Base-by-base conservation (phyloP, 2,797 vertebrate genomes). In the Euthynnus affinis region DNA sequence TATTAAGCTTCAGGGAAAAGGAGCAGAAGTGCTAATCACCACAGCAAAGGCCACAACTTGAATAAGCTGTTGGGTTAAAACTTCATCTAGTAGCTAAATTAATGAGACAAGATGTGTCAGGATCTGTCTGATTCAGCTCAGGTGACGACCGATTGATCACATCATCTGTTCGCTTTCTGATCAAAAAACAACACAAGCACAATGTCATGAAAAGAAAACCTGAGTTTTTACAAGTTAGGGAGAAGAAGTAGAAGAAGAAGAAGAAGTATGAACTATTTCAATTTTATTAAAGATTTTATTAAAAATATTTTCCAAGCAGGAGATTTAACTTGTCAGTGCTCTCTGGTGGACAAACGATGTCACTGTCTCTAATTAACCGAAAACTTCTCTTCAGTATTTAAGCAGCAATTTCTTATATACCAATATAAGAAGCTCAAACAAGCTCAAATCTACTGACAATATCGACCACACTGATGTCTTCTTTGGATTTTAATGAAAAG, bases 61-160 rank as follows among this genome's bases (percentile, higher is more conserved):
- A 75, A 2, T 27, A 3, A 61, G 44, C 23, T 18, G 46, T 9
- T 20, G 20, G 18, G 18, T 34, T 48, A 52, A 61, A 52, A 12
- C 18, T 2, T 34, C 27, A 67, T 14, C n/a, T 22, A 6, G 3
- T 15, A 34, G 5, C 23, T 51, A 18, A 57, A 71, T 14, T 56
- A 34, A 56, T 32, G 12, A 62, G 23, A 51, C 10, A 51, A 57
- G 6, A 62, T 32, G 32, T 34, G 51, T 44, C 44, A 32, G 13
- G 27, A 60, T 78, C 27, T 40, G 29, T 55, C 40, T 61, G 63
- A 62, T 51, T 14, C 40, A 23, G 57, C 49, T 51, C 29, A 57
- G 56, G 22, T 2, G 56, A 61, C 63, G 34, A 64, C 27, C 23
- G 65, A 64, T 70, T 5, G n/a, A 49, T 63, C 25, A 32, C 32